Conservation (phyloP, 2,888 invertebrate genomes). For the Hedya salicella region DNA sequence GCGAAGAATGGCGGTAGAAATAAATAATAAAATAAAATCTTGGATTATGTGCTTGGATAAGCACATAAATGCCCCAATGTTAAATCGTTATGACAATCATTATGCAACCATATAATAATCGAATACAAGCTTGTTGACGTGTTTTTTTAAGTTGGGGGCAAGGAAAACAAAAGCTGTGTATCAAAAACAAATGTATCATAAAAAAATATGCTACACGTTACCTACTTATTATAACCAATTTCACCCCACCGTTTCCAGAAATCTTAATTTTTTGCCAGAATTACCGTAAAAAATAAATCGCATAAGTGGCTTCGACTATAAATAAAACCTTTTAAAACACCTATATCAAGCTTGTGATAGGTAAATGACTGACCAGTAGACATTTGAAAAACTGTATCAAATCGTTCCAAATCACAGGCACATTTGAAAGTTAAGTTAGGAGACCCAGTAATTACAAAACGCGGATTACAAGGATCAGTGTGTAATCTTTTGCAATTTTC, state of each 20-base stretch:
- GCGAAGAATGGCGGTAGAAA: too few species aligned
- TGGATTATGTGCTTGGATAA: too few species aligned
- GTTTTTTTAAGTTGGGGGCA: too few species aligned
- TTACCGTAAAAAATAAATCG: slow-evolving; percentile 20
- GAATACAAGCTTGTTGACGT: too few species aligned
- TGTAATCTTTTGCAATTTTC: slow-evolving; percentile 82
- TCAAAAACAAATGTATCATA: background rate
- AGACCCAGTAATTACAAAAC: slow-evolving; percentile 75
- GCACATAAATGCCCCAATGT: too few species aligned
- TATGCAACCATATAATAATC: too few species aligned
- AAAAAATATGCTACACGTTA: background rate
- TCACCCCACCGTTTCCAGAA: slow-evolving; percentile 20
- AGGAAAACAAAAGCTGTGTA: background rate
- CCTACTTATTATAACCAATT: slow-evolving; percentile 9
- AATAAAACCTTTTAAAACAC: slow-evolving; percentile 41
- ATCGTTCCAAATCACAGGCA: slow-evolving; percentile 72
- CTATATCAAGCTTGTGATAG: slow-evolving; percentile 28
- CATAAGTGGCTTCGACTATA: slow-evolving; percentile 32
- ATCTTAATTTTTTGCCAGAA: slow-evolving; percentile 25
- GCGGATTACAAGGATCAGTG: slow-evolving; percentile 69
- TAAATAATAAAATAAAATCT: too few species aligned
- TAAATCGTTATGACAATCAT: too few species aligned
- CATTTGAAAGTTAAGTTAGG: slow-evolving; percentile 74
- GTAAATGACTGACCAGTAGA: slow-evolving; percentile 41
- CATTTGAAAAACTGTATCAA: slow-evolving; percentile 49